Conservation (phyloP, 2,113 vertebrate genomes). For the Nasalis larvatus region DNA sequence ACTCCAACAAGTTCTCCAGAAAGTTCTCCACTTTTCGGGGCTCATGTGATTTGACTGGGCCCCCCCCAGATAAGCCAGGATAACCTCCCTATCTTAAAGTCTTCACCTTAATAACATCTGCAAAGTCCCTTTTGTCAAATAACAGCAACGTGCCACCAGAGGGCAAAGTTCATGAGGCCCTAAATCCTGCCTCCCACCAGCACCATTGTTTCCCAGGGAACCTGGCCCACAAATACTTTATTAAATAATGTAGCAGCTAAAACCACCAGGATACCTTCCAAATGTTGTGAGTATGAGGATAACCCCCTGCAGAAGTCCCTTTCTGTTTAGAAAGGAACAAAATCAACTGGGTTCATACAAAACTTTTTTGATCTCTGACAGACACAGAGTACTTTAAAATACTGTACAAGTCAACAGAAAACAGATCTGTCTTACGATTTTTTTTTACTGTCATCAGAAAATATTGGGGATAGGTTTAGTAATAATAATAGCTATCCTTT, state of each 20-base stretch:
- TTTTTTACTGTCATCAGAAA: slow-evolving; percentile 7
- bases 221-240: neutral
- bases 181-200: neutral
- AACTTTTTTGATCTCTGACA: slow-evolving; percentile 13
- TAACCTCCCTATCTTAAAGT: neutral
- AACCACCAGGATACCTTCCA: neutral
- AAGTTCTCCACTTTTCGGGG: neutral
- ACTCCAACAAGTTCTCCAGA: neutral
- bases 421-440: neutral
- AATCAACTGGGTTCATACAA: neutral
- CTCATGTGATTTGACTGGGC: neutral
- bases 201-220: neutral
- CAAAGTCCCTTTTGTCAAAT: neutral
- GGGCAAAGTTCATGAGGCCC: neutral
- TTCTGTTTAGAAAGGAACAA: neutral
- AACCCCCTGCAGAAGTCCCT: neutral
- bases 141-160: neutral
- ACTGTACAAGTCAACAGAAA: neutral
- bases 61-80: neutral
- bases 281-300: neutral
- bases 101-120: neutral
- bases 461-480: neutral
- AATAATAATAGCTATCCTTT: slow-evolving; percentile 11
- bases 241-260: neutral
- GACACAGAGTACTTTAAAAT: neutral